Evolutionary conservation across 2,888 invertebrate genomes (phyloP), one percentile per base, ranked within the genome.

Genomic region (Herminia tarsipennalis): DNA sequence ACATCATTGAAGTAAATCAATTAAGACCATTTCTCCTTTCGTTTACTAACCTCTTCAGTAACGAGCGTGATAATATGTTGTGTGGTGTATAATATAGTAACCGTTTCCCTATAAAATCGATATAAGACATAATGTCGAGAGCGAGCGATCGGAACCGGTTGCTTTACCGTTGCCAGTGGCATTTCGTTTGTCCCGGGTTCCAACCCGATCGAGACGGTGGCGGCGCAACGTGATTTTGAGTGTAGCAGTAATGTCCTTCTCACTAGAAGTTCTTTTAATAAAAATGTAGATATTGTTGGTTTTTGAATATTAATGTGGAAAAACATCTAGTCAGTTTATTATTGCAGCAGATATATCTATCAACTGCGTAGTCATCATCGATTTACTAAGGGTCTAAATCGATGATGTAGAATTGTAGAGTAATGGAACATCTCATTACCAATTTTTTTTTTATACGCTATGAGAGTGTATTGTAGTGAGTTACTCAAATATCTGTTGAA

Each of bases 151-250:
- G 55, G 60, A 78, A 84, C 84, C 83, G 81, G 84, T 84, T 76
- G 57, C 38, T 25, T 56, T 76, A 76, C 78, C 78, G 78, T 80
- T 79, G 80, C 66, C 73, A 58, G 64, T 73, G 77, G 75, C 79
- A 73, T 78, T 80, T 74, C 67, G 73, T 76, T 81, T 79, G 80
- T 81, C 78, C 78, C 67, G 71, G 70, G 72, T 70, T 71, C 70
- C 66, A 66, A 58, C 56, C 68, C 38, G 45, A 46, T 18, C n/a
- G 36, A 18, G 62, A 58, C 24, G 59, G 50, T 59, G 62, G 57
- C 24, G 59, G 50, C 60, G 63, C 61, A 51, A 59, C 56, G 44
- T 37, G 56, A 53, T 61, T 70, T 52, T 44, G 41, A 42, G 13
- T 27, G 10, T 30, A 29, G 29, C 12, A 18, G 37, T 17, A 44